phyloP scores from a whole-genome alignment of 2,113 vertebrate genomes.

The Nesospiza acunhae region DNA sequence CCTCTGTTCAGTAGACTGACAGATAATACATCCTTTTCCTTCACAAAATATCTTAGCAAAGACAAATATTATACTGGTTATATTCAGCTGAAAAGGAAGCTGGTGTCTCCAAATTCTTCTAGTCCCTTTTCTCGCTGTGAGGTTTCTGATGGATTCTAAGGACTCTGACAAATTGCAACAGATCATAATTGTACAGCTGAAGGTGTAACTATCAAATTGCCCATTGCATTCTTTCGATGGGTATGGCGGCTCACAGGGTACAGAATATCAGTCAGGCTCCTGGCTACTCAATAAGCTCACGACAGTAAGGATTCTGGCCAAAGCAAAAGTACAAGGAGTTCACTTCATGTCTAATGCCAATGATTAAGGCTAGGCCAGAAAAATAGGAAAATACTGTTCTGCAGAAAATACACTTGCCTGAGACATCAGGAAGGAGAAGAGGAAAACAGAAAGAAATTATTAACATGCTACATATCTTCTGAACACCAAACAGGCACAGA shows the following conservation, averaged over 20 bases:
- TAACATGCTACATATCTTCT: neutral
- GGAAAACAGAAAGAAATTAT: rapidly evolving
- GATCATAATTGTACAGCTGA: neutral
- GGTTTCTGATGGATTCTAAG: neutral
- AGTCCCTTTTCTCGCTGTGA: neutral
- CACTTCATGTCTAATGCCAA: neutral
- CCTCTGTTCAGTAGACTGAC: neutral
- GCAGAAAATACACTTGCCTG: neutral
- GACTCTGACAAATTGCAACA: neutral
- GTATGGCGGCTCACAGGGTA: neutral
- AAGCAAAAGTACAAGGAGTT: neutral
- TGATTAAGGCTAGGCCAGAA: neutral
- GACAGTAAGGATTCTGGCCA: neutral
- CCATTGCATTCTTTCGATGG: neutral
- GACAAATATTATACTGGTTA: neutral
- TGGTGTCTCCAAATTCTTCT: neutral
- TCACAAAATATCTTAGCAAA: neutral
- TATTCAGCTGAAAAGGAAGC: neutral
- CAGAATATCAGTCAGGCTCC: neutral
- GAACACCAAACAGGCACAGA: neutral
- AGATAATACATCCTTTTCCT: neutral
- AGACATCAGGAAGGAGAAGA: neutral
- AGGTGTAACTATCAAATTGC: neutral
- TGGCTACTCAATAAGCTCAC: neutral
- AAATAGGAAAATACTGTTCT: neutral